phyloP scores from a whole-genome alignment of 2,888 invertebrate species.

The Eretmocerus hayati region DNA sequence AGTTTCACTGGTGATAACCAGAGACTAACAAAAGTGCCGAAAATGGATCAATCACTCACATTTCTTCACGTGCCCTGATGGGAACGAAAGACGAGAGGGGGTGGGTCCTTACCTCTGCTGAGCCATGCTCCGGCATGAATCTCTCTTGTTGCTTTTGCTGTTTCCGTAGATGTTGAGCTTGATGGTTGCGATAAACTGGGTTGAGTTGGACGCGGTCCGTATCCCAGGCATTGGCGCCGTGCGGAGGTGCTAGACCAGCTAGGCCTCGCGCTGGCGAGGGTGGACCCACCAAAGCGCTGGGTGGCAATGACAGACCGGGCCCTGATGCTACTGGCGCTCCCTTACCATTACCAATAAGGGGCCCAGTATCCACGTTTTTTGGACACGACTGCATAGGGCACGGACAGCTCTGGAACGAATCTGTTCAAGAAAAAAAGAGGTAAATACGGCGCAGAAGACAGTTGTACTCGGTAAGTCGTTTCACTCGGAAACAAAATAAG shows the following conservation, averaged over 20 bases:
- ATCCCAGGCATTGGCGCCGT: conserved; percentile 48
- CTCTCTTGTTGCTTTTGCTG: not conserved
- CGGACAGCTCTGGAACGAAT: conserved; percentile 68
- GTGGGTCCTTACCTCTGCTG: too few relatives aligned
- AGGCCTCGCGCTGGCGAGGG: conserved; percentile 53
- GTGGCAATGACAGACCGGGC: conserved; percentile 49
- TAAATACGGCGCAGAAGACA: not conserved
- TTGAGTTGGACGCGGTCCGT: conserved; percentile 51
- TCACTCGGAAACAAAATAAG: not conserved
- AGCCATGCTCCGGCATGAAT: not conserved
- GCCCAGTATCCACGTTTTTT: conserved; percentile 98
- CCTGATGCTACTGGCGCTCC: conserved; percentile 49
- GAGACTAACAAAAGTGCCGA: too few relatives aligned
- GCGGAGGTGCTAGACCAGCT: conserved; percentile 46
- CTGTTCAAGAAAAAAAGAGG: conserved; percentile 39
- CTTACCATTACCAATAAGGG: conserved; percentile 95
- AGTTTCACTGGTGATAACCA: too few relatives aligned
- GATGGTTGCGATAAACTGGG: conserved; percentile 37
- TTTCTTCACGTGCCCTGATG: too few relatives aligned
- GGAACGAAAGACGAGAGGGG: conserved; percentile 29
- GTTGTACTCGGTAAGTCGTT: not conserved
- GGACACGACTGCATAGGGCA: conserved; percentile 92
- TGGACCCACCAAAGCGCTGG: conserved; percentile 47
- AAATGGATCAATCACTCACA: too few relatives aligned
- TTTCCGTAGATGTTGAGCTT: conserved; percentile 29